Percentiles rank a stretch among this genome's conserved stretches.
These are phyloP conservation scores for Crotophaga sulcirostris DNA, from an alignment of 2,113 vertebrate species.

Conservation along the genomic window DNA sequence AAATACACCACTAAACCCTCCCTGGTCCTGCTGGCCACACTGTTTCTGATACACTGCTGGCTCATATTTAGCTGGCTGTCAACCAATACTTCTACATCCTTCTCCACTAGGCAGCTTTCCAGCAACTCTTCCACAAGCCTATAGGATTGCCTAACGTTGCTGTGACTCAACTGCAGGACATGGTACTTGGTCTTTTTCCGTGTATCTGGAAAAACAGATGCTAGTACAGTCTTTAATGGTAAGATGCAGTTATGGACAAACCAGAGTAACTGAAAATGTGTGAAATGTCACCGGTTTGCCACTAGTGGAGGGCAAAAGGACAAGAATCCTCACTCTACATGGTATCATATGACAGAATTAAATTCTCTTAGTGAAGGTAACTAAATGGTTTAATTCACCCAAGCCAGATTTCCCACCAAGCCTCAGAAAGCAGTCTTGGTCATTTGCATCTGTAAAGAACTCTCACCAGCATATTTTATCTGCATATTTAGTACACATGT, in stretches of 20 bases:
- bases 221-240: background rate
- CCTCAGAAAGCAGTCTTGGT: background rate
- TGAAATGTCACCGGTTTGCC: background rate
- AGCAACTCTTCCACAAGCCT: background rate
- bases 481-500: background rate
- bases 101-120: background rate
- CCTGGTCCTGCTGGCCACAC: background rate
- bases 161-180: background rate
- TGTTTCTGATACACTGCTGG: background rate
- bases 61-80: background rate
- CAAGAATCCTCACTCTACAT: background rate
- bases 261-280: background rate
- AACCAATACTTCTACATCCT: rapidly evolving
- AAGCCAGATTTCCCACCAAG: background rate
- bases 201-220: background rate
- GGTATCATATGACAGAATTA: background rate
- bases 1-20: background rate
- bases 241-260: background rate
- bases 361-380: background rate
- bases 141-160: background rate
- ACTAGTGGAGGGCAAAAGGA: background rate
- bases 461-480: background rate
- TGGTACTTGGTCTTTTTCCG: rapidly evolving
- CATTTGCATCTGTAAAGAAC: background rate
- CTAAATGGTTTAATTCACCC: background rate